phyloP scores from a whole-genome alignment of 1,140 invertebrate genomes.

The Asbolus verrucosus region DNA sequence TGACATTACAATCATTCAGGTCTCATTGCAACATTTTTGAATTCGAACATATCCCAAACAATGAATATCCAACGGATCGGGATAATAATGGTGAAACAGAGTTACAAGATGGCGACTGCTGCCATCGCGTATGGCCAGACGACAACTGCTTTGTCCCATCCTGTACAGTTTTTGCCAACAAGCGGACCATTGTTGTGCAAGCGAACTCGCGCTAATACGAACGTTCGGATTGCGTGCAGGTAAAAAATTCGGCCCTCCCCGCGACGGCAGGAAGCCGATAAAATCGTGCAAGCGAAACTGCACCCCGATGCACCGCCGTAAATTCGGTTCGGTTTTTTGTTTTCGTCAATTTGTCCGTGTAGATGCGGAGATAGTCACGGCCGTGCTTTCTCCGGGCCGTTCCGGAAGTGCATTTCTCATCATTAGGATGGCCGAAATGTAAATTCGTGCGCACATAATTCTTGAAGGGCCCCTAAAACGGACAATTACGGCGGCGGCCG shows the following conservation, averaged over 20 bases:
- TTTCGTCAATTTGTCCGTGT: slow-evolving; percentile 34
- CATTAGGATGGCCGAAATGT: slow-evolving; percentile 43
- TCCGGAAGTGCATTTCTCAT: slow-evolving; percentile 43
- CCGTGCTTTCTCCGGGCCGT: slow-evolving; percentile 17
- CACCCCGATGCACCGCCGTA: slow-evolving; percentile 39
- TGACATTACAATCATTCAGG: too few species aligned
- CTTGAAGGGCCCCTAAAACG: slow-evolving; percentile 39
- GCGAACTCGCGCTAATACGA: too few species aligned
- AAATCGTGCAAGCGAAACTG: slow-evolving; percentile 44
- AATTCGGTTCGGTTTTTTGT: slow-evolving; percentile 29
- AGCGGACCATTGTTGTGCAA: too few species aligned
- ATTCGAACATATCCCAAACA: too few species aligned
- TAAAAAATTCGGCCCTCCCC: slow-evolving; percentile 7
- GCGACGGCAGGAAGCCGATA: slow-evolving; percentile 42
- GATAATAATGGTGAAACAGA: too few species aligned
- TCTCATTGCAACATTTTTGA: too few species aligned
- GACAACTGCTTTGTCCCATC: too few species aligned
- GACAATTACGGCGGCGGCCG: slow-evolving; percentile 35
- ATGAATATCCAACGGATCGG: too few species aligned
- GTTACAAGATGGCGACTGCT: too few species aligned
- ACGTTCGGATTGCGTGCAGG: slow-evolving; percentile 2
- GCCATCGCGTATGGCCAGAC: too few species aligned
- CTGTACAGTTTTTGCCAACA: too few species aligned
- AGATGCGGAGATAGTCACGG: slow-evolving; percentile 29
- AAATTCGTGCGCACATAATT: slow-evolving; percentile 39